Evolutionary conservation across 2,113 vertebrate genomes (phyloP).

Genomic region (Bubo scandiacus): DNA sequence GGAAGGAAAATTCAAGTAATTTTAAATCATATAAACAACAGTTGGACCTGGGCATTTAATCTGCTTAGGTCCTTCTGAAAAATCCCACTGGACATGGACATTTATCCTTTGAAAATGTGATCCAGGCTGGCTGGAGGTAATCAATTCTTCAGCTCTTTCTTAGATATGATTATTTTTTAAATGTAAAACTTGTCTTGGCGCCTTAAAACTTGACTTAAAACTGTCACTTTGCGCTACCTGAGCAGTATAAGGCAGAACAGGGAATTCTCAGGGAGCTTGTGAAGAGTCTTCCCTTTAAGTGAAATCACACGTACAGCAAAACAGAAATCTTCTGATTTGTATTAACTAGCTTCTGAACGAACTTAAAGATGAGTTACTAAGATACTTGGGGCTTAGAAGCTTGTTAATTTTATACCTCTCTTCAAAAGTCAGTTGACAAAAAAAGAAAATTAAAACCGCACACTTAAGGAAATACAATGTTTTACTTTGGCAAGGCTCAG

Average conservation of each 20-base stretch:
- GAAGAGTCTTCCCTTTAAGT: neutral
- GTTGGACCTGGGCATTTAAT: neutral
- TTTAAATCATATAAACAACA: neutral
- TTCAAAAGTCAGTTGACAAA: neutral
- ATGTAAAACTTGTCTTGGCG: neutral
- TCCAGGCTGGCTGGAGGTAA: neutral
- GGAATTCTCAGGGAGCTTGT: neutral
- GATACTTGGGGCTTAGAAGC: neutral
- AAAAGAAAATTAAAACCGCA: neutral
- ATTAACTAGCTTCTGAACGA: neutral
- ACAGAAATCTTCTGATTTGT: neutral
- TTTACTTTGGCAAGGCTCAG: neutral
- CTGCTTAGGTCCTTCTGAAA: neutral
- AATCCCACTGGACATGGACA: neutral
- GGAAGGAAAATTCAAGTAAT: neutral
- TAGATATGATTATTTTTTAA: neutral
- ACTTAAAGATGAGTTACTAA: neutral
- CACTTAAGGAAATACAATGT: neutral
- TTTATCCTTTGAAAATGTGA: neutral
- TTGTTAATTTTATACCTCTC: neutral
- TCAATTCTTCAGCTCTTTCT: neutral
- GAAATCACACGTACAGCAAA: neutral
- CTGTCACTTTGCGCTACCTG: neutral
- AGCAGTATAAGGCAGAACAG: neutral
- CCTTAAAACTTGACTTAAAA: neutral